Base-by-base conservation (phyloP, 2,888 invertebrate species). In the Pseudeuparius sepicola region DNA sequence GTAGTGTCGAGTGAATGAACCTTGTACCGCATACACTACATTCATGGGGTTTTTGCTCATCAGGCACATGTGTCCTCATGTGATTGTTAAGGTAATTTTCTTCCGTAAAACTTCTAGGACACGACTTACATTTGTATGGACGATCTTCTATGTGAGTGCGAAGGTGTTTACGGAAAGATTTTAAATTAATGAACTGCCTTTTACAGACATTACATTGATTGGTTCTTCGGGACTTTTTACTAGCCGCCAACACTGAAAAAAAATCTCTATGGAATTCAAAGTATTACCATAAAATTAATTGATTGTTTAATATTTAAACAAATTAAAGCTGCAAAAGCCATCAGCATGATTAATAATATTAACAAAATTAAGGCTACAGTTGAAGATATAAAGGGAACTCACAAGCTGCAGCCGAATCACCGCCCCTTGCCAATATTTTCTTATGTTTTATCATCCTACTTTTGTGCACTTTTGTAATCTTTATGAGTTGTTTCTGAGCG, bases 31-130 rank as follows among this genome's bases (percentile, higher is more conserved):
- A 68, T 9, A 63, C 52, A 32, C 57, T 51, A 43, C 67, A 68
- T 39, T 61, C 61, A 42, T 65, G 64, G 0, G 65, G 64, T 43
- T 67, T 68, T 36, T 63, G 59, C 25, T 63, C 63, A 17, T 64
- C 63, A 3, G 63, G 63, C 4, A 52, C 36, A 35, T 52, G 52
- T 5, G 49, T 51, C 11, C 51, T 42, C 64, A 64, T 63, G 37
- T 64, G 64, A 47, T 64, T 64, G 39, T 64, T 64, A 26, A 64
- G 45, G 43, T 63, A 64, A 42, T 62, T 63, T 44, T 63, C 64
- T 50, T 64, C 64, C 1, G 62, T 63, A 39, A 64, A 64, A 26
- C 57, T 57, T 16, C 63, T 44, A 6, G 58, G 56, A 42, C 64
- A 64, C 14, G 61, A 41, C 44, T 61, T 60, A 40, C 64, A 64